Base-by-base conservation (phyloP, 2,797 vertebrate species). In the Stomatorhinus walkeri region DNA sequence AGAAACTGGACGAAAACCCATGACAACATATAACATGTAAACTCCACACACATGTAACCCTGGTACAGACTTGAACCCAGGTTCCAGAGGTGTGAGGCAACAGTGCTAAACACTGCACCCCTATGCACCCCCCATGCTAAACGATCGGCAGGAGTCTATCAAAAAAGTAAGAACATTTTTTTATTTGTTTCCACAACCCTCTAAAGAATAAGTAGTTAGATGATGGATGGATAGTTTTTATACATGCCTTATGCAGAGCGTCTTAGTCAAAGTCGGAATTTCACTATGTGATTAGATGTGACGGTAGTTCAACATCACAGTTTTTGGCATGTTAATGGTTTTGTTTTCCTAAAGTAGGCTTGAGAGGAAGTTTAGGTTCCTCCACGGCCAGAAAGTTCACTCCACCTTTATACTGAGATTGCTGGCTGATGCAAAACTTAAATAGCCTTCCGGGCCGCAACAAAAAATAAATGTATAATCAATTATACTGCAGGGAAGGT, bases 381-480 rank as follows among this genome's bases (percentile, higher is more conserved):
- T 79, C 32, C 72, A 40, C 36, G 43, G 36, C 83, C 48, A 14
- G 83, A 24, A 85, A 28, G 83, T 51, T 85, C 7, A 49, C 43
- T 51, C n/a, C 83, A 24, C 22, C 10, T 28, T n/a, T 51, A 12
- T 49, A 48, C 22, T 52, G 48, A 1, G 83, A 85, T 85, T 85
- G 32, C 28, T 68, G 24, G 64, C 64, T 10, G 46, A 40, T 87
- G 5, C 16, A 59, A 56, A 32, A 28, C 72, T 56, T 87, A 52
- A 87, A 56, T 56, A 87, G 28, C 85, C 51, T 56, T 59, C 24
- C 7, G 32, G 52, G 16, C 85, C 28, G 28, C 1, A 56, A 24
- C 22, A 24, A 54, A 87, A 56, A 48, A 88, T 61, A 88, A 59
- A 61, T 22, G 51, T 46, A 51, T 61, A 88, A 84, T 88, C 19